Percentiles rank a stretch among this genome's conserved stretches.
Evolutionary conservation across 2,113 vertebrate genomes (phyloP).

Genomic region (Hymenochirus boettgeri): DNA sequence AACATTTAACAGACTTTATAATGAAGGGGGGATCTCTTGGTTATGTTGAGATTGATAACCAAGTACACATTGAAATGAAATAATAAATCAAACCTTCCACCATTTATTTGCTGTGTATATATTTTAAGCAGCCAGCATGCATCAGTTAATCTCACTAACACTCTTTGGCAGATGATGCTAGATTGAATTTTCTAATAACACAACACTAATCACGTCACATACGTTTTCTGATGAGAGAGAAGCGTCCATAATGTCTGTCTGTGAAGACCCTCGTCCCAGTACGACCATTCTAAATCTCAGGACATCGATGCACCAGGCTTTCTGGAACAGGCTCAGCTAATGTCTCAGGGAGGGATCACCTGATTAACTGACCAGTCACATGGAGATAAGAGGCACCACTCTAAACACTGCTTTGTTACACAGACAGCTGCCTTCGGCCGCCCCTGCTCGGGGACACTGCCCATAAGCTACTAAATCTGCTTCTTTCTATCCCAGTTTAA

Average conservation of each 20-base stretch:
- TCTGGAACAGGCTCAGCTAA: constrained; percentile 6
- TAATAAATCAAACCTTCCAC: too few relatives aligned
- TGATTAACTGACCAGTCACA: constrained; percentile 25
- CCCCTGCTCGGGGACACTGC: constrained; percentile 3
- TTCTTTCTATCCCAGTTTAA: neutral
- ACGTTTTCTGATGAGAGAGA: constrained; percentile 9
- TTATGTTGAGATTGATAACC: too few relatives aligned
- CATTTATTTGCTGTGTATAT: too few relatives aligned
- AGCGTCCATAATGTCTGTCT: neutral
- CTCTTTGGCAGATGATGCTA: too few relatives aligned
- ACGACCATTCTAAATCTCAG: neutral
- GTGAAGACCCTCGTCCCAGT: neutral
- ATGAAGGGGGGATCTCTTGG: too few relatives aligned
- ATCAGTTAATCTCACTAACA: too few relatives aligned
- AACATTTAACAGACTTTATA: too few relatives aligned
- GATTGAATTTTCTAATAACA: too few relatives aligned
- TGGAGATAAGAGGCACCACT: constrained; percentile 6
- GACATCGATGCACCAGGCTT: neutral
- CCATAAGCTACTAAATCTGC: neutral
- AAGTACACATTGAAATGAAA: too few relatives aligned
- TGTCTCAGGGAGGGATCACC: neutral
- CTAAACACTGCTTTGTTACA: constrained; percentile 17
- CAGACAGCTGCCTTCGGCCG: neutral
- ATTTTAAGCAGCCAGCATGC: too few relatives aligned
- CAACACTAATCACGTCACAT: constrained; percentile 11